These are phyloP conservation scores for Chrysochloris asiatica DNA, from an alignment of 2,113 vertebrate species.

Conservation along the genomic window DNA sequence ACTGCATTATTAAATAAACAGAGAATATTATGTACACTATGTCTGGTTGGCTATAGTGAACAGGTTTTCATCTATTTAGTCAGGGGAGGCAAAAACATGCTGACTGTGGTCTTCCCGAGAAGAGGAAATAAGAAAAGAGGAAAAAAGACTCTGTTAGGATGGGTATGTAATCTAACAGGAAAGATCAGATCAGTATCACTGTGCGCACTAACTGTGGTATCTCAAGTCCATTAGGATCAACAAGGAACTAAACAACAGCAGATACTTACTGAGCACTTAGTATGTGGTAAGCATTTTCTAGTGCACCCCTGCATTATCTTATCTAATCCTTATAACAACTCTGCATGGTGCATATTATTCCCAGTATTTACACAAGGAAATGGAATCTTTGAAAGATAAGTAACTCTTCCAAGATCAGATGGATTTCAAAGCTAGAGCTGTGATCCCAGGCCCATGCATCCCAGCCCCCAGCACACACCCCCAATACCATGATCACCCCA, in stretches of 20 bases:
- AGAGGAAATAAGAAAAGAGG: not conserved
- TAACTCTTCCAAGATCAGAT: not conserved
- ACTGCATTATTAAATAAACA: not conserved
- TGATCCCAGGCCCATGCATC: not conserved
- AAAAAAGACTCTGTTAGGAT: conserved; percentile 35
- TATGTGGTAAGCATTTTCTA: not conserved
- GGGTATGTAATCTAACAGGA: not conserved
- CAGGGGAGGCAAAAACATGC: not conserved
- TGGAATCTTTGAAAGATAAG: not conserved
- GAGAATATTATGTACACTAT: not conserved
- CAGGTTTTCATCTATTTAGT: not conserved
- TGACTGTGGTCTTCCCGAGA: not conserved
- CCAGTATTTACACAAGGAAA: not conserved
- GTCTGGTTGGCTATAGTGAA: not conserved
- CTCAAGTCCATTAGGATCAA: not conserved
- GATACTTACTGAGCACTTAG: not conserved
- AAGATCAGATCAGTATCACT: not conserved
- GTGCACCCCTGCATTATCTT: not conserved
- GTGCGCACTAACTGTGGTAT: not conserved
- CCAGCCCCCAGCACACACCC: not conserved
- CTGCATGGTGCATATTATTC: not conserved
- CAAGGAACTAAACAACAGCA: not conserved
- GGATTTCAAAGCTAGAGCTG: not conserved
- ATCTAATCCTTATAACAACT: not conserved
- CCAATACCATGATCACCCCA: no score